Evolutionary conservation across 2,797 vertebrate genomes (phyloP).

Genomic region (Hydrocynus forskahlii): DNA sequence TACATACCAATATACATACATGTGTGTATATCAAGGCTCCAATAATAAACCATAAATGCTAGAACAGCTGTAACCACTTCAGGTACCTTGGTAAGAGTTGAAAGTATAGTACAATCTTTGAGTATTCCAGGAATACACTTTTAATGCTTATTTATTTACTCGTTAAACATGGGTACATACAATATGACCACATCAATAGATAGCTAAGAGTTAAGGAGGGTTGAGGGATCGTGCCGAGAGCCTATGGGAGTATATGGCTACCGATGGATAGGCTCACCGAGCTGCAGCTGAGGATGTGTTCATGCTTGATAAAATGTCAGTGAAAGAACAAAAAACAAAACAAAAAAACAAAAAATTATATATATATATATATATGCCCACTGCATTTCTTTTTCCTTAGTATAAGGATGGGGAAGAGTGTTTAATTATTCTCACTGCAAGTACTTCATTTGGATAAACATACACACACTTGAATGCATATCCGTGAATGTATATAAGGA

Average conservation of each 20-base stretch:
- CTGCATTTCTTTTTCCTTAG: conserved; percentile 35
- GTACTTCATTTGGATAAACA: conserved; percentile 72
- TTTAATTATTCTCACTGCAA: conserved; percentile 61
- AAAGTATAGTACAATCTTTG: conserved; percentile 84
- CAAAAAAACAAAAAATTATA: conserved; percentile 54
- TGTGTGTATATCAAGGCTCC: conserved; percentile 83
- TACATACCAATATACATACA: conserved; percentile 89
- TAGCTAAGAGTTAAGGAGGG: conserved; percentile 71
- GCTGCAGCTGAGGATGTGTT: conserved; percentile 70
- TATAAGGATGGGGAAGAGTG: conserved; percentile 7
- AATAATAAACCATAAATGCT: conserved; percentile 84
- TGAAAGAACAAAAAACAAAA: conserved; percentile 65
- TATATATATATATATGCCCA: conserved; percentile 14
- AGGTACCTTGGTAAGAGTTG: conserved; percentile 79
- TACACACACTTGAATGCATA: conserved; percentile 78
- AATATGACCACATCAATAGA: conserved; percentile 76
- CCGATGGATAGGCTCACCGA: conserved; percentile 70
- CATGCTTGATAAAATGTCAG: conserved; percentile 71
- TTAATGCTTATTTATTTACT: conserved; percentile 66
- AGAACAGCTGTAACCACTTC: conserved; percentile 78
- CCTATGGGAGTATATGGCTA: conserved; percentile 72
- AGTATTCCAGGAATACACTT: conserved; percentile 78
- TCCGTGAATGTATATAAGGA: conserved; percentile 73
- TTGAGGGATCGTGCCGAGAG: conserved; percentile 56
- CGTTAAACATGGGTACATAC: conserved; percentile 79